phyloP scores from a whole-genome alignment of 2,797 vertebrate genomes.

The Acanthiza pusilla region DNA sequence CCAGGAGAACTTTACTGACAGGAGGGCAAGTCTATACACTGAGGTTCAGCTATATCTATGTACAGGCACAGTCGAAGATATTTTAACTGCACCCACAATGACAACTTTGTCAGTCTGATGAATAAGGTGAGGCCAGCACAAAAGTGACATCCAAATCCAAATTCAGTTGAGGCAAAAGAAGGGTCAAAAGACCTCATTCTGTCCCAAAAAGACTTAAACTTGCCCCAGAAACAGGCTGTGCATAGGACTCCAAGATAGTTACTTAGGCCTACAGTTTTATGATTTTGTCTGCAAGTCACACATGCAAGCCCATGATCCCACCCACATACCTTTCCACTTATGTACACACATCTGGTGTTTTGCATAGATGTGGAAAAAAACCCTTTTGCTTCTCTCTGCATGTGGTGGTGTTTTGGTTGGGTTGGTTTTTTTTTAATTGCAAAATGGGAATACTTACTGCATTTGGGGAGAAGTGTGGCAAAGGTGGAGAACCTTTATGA shows the following conservation, averaged over 20 bases:
- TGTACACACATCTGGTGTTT: conserved; percentile 55
- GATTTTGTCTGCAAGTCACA: conserved; percentile 11
- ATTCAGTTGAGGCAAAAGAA: neutral
- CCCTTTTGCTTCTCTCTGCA: neutral
- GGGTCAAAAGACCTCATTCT: neutral
- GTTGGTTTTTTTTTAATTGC: neutral
- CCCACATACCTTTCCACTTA: conserved; percentile 50
- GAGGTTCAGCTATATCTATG: neutral
- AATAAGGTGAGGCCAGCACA: neutral
- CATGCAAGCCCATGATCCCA: conserved; percentile 33
- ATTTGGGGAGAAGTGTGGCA: neutral
- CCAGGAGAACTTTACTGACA: neutral
- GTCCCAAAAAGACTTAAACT: neutral
- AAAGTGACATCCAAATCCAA: neutral
- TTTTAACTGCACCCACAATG: neutral
- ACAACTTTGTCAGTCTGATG: neutral
- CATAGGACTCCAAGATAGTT: neutral
- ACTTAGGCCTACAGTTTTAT: neutral
- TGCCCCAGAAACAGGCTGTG: neutral
- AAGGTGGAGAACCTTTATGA: neutral
- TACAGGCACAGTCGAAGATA: fast-evolving
- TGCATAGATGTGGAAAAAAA: conserved; percentile 21
- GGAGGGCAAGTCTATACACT: neutral
- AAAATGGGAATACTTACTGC: neutral
- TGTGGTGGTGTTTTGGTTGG: neutral